A percentile compares a stretch with the other conserved stretches of the same genome.
phyloP scores from a whole-genome alignment of 2,797 vertebrate genomes.

The Gymnothorax reevesii region DNA sequence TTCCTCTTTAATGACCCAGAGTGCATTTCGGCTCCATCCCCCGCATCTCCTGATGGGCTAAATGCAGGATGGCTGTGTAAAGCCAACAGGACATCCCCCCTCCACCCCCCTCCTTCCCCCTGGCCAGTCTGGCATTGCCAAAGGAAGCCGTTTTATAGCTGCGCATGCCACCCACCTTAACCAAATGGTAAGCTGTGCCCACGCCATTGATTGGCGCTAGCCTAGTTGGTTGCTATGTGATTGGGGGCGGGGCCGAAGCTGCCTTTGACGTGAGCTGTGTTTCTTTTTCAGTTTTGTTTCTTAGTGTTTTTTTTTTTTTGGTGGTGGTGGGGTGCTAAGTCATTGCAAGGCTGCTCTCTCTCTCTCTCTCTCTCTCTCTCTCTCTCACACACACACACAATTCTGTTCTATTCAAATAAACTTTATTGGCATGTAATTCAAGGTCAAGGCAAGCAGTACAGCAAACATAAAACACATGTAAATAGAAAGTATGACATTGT shows the following conservation, averaged over 20 bases:
- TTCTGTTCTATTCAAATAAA: background rate
- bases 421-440: no score
- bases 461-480: no score
- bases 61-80: no score
- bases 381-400: background rate
- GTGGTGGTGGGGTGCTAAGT: conserved; percentile 12
- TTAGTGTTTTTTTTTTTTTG: no score
- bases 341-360: conserved; percentile 21
- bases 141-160: background rate
- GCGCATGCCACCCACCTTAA: background rate
- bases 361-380: conserved; percentile 30
- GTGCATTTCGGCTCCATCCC: background rate
- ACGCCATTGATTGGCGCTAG: background rate
- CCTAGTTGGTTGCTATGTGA: background rate
- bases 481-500: no score
- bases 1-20: background rate
- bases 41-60: background rate
- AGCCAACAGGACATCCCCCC: background rate
- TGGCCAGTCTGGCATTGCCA: background rate
- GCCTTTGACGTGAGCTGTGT: no score
- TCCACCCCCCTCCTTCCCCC: background rate
- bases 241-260: no score
- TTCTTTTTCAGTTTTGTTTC: no score
- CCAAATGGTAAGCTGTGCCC: background rate
- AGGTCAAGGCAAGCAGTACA: no score